Base-by-base conservation (phyloP, 1,140 invertebrate species). In the Gonatopus flavifemur region DNA sequence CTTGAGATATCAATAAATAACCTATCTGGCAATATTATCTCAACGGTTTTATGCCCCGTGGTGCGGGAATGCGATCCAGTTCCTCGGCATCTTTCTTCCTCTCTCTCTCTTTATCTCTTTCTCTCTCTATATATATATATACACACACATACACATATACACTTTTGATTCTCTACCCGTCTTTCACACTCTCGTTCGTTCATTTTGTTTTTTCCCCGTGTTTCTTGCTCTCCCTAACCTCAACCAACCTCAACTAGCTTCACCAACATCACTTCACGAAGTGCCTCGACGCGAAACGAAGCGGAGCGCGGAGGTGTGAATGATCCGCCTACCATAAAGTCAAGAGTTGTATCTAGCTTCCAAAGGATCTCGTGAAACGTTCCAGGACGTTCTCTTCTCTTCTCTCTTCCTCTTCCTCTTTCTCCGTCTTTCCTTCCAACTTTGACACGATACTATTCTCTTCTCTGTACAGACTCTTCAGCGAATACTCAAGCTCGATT, bases 11-110 rank as follows among this genome's bases (percentile, higher is more conserved):
- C 55, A 61, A 71, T 72, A 69, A 72, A 72, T 72, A 72, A 72
- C 65, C 57, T 69, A 71, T 71, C 67, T 63, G 57, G 64, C 66
- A 71, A 71, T 71, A 70, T 67, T 71, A 72, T 71, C 66, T 64
- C 58, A 63, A 52, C 56, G 67, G 61, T 69, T 62, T 58, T 63
- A 69, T 57, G 56, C 54, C 54, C 49, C 48, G 37, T 52, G 55
- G 45, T 57, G 44, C 55, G 59, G 55, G 56, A 66, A 67, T 57
- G 57, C 67, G 66, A 68, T 72, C 65, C 58, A 70, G 63, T 70
- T 72, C 61, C 49, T 69, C 57, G 54, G 59, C 52, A 49, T 45
- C 15, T 19, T 13, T 31, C n/a, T 31, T 16, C 19, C 28, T 31
- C 3, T 43, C 30, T 4, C 9, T 43, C 28, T 6, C 15, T 43